Base-by-base conservation (phyloP, 2,797 vertebrate species). In the Brachyalestes nurse region DNA sequence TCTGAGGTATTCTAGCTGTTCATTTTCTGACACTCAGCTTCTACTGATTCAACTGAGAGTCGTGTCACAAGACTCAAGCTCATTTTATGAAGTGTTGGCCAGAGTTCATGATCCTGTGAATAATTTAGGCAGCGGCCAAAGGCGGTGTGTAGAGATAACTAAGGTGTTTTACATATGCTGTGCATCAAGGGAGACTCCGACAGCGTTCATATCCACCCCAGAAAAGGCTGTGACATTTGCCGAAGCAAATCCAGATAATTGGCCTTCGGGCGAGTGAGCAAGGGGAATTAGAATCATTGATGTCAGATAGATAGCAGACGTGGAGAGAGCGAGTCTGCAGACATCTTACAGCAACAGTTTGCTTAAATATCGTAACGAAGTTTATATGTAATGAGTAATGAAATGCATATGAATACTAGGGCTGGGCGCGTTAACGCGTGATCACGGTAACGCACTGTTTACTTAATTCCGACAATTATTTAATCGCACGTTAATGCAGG, bases 211-310 rank as follows among this genome's bases (percentile, higher is more conserved):
- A 10, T 55, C n/a, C 49, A 69, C 23, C 53, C 17, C 19, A 17
- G 49, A 42, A 58, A 40, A 38, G 13, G 13, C 23, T 70, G 67
- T 80, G 78, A 84, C 75, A 77, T 84, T 81, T 81, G 45, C 75
- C 67, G 51, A 80, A 72, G 82, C 79, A 77, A 42, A 77, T 77
- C 21, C 70, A 25, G 72, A 58, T 76, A 83, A 83, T 76, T 81
- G 78, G 72, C 42, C 14, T 7, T 67, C 40, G 45, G 64, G 17
- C 60, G 58, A 34, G 60, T 4, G 38, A 83, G n/a, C 10, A 51
- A n/a, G 16, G n/a, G 75, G 77, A 75, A 4, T 66, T 34, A 23
- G 60, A 72, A 49, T 53, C n/a, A 47, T 45, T 78, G 58, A 70
- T 71, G 69, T 74, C 16, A 74, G 57, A 4, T 38, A 74, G 62